Conservation (phyloP, 1,140 invertebrate species). For the Pygmarrhopalites habei region DNA sequence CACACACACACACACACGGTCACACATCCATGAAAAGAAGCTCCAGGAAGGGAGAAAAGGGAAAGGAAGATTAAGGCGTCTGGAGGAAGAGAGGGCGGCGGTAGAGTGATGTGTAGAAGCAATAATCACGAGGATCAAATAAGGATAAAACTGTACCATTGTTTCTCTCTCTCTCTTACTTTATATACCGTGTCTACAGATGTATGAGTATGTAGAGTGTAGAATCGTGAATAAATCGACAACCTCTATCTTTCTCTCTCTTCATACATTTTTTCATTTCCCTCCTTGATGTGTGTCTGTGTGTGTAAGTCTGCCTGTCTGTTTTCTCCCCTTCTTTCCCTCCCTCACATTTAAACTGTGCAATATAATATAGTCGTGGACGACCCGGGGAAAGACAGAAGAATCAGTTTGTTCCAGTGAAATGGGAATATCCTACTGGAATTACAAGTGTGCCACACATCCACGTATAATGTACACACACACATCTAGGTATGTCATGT, state of each 20-base stretch:
- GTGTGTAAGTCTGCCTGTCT: neutral
- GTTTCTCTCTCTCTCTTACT: constrained; percentile 2
- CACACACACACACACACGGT: no score
- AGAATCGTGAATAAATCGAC: constrained; percentile 8
- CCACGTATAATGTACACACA: no score
- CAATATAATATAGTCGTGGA: no score
- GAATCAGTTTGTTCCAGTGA: no score
- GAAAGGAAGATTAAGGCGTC: constrained; percentile 16
- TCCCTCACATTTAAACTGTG: no score
- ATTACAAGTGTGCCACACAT: no score
- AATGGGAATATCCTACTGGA: no score
- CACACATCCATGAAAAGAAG: no score
- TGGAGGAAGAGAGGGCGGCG: neutral
- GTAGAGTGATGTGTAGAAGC: constrained; percentile 3
- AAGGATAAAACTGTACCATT: constrained; percentile 13
- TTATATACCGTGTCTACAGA: neutral
- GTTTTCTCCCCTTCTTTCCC: neutral
- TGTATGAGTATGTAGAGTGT: neutral
- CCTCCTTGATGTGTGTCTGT: no score
- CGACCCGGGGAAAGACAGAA: no score
- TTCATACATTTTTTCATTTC: constrained; percentile 4
- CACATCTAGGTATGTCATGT: no score
- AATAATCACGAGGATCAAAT: constrained; percentile 20
- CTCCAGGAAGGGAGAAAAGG: no score
- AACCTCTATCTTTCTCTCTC: neutral